Evolutionary conservation across 1,140 invertebrate species (phyloP).

Genomic region (Meloidogyne chitwoodi): DNA sequence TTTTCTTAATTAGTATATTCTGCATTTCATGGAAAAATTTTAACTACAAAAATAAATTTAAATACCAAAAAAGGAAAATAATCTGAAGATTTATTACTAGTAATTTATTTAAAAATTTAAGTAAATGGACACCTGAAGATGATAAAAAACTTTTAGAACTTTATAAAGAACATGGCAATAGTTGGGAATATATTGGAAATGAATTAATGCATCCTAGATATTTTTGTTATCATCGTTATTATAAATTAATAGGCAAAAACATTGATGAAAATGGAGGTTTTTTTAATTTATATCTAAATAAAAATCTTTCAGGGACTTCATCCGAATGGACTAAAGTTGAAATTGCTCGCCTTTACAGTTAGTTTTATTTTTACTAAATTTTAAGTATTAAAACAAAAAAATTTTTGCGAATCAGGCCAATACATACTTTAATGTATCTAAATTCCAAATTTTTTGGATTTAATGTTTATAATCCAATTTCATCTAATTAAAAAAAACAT

Average conservation of each 20-base stretch:
- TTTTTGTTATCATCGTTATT: not conserved
- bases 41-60: no score
- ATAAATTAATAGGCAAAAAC: not conserved
- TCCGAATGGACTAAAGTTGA: not conserved
- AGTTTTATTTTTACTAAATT: not conserved
- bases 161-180: not conserved
- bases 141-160: conserved; percentile 14
- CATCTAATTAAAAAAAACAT: no score
- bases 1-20: no score
- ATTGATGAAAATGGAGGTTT: not conserved
- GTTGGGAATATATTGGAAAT: conserved; percentile 22
- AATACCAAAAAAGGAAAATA: not conserved
- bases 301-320: not conserved
- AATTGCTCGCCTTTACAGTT: conserved; percentile 15
- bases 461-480: no score
- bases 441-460: no score
- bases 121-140: conserved; percentile 8
- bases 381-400: no score
- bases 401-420: no score
- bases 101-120: conserved; percentile 3
- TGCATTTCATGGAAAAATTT: no score
- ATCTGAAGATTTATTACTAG: not conserved
- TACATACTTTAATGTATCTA: no score
- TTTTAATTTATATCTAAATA: not conserved
- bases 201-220: conserved; percentile 7